phyloP scores from a whole-genome alignment of 1,140 invertebrate species.

The Augochlora pura region DNA sequence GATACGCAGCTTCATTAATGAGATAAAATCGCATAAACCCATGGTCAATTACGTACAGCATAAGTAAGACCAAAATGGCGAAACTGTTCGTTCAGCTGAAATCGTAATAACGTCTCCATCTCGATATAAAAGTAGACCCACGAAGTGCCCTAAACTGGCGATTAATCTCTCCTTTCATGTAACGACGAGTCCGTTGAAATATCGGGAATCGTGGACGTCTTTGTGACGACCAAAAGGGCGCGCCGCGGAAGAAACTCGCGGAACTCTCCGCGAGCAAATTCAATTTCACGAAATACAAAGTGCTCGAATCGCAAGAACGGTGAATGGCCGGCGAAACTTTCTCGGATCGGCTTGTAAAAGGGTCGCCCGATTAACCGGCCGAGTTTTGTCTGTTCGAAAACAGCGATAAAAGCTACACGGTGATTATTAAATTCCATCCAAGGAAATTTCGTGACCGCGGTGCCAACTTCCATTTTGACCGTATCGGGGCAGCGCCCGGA shows the following conservation, averaged over 20 bases:
- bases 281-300: constrained; percentile 17
- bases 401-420: not conserved
- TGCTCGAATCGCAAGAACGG: too few species aligned
- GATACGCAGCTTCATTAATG: too few species aligned
- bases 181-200: not conserved
- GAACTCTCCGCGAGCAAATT: constrained; percentile 2
- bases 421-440: not conserved
- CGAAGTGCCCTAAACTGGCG: too few species aligned
- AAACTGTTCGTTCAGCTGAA: too few species aligned
- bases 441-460: not conserved
- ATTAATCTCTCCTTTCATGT: not conserved
- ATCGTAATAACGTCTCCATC: too few species aligned
- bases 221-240: not conserved
- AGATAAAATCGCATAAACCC: too few species aligned
- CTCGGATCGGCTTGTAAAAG: not conserved
- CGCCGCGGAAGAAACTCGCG: not conserved
- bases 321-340: not conserved
- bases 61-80: too few species aligned
- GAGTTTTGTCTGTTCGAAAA: not conserved
- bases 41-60: too few species aligned
- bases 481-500: not conserved
- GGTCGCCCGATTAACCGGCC: constrained; percentile 4
- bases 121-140: too few species aligned
- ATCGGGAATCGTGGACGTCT: not conserved
- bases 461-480: not conserved